Evolutionary conservation across 1,140 invertebrate genomes (phyloP).

Genomic region (Pogonognathellus flavescens): DNA sequence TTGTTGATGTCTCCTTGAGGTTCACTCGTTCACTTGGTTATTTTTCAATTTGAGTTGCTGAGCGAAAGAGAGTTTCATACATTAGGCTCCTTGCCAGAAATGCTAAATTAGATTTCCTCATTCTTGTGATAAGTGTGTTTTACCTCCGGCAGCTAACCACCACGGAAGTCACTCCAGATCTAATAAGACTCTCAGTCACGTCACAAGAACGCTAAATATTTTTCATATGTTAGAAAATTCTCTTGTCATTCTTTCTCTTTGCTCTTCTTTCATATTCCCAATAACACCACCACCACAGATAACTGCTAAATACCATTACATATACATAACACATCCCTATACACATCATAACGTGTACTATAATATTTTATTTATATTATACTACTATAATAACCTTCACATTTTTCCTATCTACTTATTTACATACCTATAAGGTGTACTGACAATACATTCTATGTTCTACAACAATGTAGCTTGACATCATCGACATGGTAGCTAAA

Average conservation of each 20-base stretch:
- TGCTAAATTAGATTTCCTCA: constrained; percentile 50
- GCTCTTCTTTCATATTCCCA: background rate
- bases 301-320: background rate
- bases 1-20: constrained; percentile 49
- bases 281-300: background rate
- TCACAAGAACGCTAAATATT: constrained; percentile 28
- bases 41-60: constrained; percentile 50
- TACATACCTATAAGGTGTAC: too few species aligned
- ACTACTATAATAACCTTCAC: too few species aligned
- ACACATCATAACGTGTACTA: too few species aligned
- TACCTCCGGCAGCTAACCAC: constrained; percentile 35
- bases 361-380: too few species aligned
- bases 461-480: too few species aligned
- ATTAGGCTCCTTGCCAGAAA: constrained; percentile 48
- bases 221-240: constrained; percentile 13
- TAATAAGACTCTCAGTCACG: constrained; percentile 43
- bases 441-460: too few species aligned
- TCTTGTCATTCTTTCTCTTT: background rate
- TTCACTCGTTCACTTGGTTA: constrained; percentile 44
- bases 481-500: too few species aligned
- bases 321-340: too few species aligned
- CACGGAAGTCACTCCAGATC: constrained; percentile 36
- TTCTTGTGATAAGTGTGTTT: constrained; percentile 50
- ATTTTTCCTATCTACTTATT: too few species aligned
- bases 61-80: constrained; percentile 44